Percentiles rank a stretch among this genome's conserved stretches.
These are phyloP conservation scores for Trichoplusia ni DNA, from an alignment of 1,140 invertebrate genomes.

Conservation along the genomic window DNA sequence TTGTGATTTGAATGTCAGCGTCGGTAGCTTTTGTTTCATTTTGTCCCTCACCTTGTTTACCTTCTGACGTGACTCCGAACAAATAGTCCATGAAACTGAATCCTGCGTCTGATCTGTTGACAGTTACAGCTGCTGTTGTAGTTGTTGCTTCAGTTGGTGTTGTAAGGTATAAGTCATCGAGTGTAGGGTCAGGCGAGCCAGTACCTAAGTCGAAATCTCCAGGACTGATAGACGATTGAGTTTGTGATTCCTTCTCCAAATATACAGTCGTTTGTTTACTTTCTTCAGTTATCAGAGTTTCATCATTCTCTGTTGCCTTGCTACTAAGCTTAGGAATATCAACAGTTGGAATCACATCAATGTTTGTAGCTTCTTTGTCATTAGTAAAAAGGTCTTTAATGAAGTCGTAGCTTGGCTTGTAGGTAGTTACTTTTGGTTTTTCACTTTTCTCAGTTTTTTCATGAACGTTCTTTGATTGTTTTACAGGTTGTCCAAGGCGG, in stretches of 20 bases:
- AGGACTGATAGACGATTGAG: slow-evolving; percentile 47
- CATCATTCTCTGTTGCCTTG: slow-evolving; percentile 17
- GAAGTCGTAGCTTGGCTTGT: slow-evolving; percentile 69
- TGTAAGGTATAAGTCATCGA: slow-evolving; percentile 58
- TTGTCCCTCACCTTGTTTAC: slow-evolving; percentile 30
- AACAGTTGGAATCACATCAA: slow-evolving; percentile 55
- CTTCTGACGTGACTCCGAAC: slow-evolving; percentile 60
- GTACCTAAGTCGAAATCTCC: slow-evolving; percentile 73
- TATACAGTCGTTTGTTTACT: slow-evolving; percentile 40
- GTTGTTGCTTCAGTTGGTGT: slow-evolving; percentile 52
- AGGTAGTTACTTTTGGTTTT: slow-evolving; percentile 64
- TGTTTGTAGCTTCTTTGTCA: slow-evolving; percentile 41
- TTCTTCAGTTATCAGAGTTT: slow-evolving; percentile 40
- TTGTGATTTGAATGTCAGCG: slow-evolving; percentile 35
- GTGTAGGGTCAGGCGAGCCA: slow-evolving; percentile 67
- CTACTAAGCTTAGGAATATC: slow-evolving; percentile 63
- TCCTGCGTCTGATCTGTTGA: slow-evolving; percentile 58
- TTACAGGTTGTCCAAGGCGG: slow-evolving; percentile 62
- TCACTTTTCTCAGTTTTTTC: slow-evolving; percentile 50
- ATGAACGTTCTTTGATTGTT: slow-evolving; percentile 43
- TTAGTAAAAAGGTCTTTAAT: slow-evolving; percentile 63
- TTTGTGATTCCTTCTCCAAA: slow-evolving; percentile 41
- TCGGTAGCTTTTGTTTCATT: slow-evolving; percentile 29
- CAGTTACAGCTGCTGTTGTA: slow-evolving; percentile 27
- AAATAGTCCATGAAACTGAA: slow-evolving; percentile 76